Conservation (phyloP, 2,797 vertebrate species). For the Onychomys arenicola region DNA sequence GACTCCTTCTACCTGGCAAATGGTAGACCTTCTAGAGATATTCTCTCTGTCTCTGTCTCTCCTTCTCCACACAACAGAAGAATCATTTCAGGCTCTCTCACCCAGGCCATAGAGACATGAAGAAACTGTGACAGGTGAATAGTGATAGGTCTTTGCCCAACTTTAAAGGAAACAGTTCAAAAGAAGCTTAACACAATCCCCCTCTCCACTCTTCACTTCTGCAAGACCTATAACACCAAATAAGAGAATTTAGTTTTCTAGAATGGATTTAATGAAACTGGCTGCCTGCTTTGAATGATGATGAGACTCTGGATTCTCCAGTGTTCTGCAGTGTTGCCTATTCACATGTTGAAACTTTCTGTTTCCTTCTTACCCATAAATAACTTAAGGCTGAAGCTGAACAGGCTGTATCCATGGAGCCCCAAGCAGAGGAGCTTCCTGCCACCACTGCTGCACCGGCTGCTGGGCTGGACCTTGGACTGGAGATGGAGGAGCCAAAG, state of each 20-base stretch:
- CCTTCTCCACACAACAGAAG: background rate
- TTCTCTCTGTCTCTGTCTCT: background rate
- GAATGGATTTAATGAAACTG: background rate
- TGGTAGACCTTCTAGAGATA: background rate
- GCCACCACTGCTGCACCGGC: slow-evolving; percentile 40
- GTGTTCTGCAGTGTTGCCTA: background rate
- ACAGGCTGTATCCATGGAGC: slow-evolving; percentile 84
- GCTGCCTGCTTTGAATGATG: background rate
- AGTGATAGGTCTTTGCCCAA: background rate
- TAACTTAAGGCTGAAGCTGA: slow-evolving; percentile 85
- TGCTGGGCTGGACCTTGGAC: slow-evolving; percentile 45
- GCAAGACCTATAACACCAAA: background rate
- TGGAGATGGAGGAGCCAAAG: slow-evolving; percentile 77
- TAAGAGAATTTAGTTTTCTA: background rate
- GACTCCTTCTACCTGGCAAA: background rate
- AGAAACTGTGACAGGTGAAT: background rate
- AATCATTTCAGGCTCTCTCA: background rate
- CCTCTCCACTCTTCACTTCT: background rate
- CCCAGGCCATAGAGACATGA: background rate
- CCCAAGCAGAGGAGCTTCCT: slow-evolving; percentile 82
- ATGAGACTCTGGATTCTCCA: background rate
- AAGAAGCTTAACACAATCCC: background rate
- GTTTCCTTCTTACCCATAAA: slow-evolving; percentile 71
- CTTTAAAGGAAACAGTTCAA: background rate
- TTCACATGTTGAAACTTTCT: slow-evolving; percentile 70